Percentiles rank a stretch among this genome's conserved stretches.
Evolutionary conservation across 2,888 invertebrate genomes (phyloP).

Genomic region (Opisthograptis luteolata): DNA sequence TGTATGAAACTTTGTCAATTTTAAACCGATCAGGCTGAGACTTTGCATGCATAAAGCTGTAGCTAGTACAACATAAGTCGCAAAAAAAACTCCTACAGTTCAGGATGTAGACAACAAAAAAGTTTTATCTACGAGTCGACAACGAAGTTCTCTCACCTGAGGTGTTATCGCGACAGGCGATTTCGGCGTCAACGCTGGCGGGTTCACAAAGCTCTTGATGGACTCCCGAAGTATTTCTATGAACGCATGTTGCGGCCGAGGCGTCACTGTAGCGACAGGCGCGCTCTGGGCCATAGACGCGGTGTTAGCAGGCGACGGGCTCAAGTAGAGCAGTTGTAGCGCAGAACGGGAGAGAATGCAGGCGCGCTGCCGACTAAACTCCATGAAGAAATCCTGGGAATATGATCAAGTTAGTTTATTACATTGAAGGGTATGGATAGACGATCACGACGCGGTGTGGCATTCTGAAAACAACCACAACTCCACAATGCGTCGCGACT

Average conservation of each 20-base stretch:
- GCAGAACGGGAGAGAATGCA: constrained; percentile 97
- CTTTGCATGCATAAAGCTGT: too few species aligned
- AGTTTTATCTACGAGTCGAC: too few species aligned
- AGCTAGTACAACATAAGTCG: too few species aligned
- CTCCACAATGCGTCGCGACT: too few species aligned
- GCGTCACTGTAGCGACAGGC: constrained; percentile 51
- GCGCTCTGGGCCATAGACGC: constrained; percentile 62
- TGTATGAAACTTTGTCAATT: too few species aligned
- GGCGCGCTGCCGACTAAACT: constrained; percentile 94
- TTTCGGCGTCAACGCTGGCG: constrained; percentile 93
- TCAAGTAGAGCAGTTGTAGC: constrained; percentile 91
- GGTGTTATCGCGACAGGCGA: constrained; percentile 87
- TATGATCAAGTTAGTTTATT: too few species aligned
- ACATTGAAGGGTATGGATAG: too few species aligned
- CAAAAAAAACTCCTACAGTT: too few species aligned
- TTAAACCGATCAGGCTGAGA: too few species aligned
- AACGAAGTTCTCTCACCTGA: constrained; percentile 72
- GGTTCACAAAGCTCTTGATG: constrained; percentile 93
- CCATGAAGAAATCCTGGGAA: constrained; percentile 94
- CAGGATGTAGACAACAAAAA: too few species aligned
- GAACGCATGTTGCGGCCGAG: constrained; percentile 79
- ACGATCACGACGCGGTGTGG: too few species aligned
- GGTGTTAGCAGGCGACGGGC: constrained; percentile 69
- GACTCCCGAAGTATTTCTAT: constrained; percentile 94
- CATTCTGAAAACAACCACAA: too few species aligned